Evolutionary conservation across 1,140 invertebrate genomes (phyloP), one percentile per base, ranked within the genome.

Genomic region (Forficula auricularia): DNA sequence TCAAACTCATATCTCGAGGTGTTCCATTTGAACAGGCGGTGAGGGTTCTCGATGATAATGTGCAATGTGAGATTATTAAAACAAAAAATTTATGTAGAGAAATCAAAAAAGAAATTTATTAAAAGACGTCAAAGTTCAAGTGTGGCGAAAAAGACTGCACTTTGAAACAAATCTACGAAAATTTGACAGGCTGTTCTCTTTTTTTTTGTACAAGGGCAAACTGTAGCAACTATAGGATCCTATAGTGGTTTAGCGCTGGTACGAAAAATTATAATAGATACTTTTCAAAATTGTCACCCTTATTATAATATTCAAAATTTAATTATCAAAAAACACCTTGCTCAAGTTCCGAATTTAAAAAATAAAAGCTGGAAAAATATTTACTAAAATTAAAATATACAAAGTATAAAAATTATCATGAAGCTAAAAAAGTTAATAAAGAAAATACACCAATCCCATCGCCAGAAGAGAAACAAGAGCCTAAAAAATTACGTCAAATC

Each of bases 221-320:
- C 96, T n/a, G 96, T 99, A 1, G 73, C 94, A 13, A 85, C 87
- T 2, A 65, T 99, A 12, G 96, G 96, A 0, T 89, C 94, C 16
- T 87, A 95, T 56, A 88, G 82, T 66, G 95, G 95, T 10, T 61
- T 99, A 3, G 78, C 85, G 52, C 38, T 72, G 64, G 88, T 92
- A 0, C 64, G 91, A 47, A 75, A 82, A 55, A 87, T 99, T 53
- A 86, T 91, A 4, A 79, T 88, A 57, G 94, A 99, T 53, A 95
- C 89, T 2, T 97, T 99, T 91, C 90, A 91, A 55, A 99, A 99
- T 60, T 78, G 98, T 45, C 95, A 99, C 70, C 95, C 95, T n/a
- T 91, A 98, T 57, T 98, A 98, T 57, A 96, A 96, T 55, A 94
- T 99, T 0, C 98, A 98, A 65, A 80, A 85, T 13, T 61, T 99